Evolutionary conservation across 2,113 vertebrate genomes (phyloP).

Genomic region (rat (Rattus norvegicus)): GRCr8 NC_086032.1:2524501-2525000

Average conservation of each 20-base stretch:
- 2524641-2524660: not conserved
- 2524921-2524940: not conserved
- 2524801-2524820: not conserved
- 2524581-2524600: constrained; percentile 12
- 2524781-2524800: not conserved
- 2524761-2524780: not conserved
- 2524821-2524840: not conserved
- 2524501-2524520: not conserved
- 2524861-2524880: not conserved
- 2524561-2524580: not conserved
- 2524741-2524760: too few relatives aligned
- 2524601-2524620: not conserved
- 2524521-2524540: not conserved
- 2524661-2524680: not conserved
- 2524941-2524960: not conserved
- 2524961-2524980: not conserved
- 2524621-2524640: not conserved
- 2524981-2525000: not conserved
- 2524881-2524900: not conserved
- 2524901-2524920: not conserved
- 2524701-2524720: not conserved
- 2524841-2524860: not conserved
- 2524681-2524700: not conserved
- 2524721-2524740: not conserved
- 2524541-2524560: not conserved